Base-by-base conservation (phyloP, 92 coral and sea anemone genomes). In the Anthopleura xanthogrammica region DNA sequence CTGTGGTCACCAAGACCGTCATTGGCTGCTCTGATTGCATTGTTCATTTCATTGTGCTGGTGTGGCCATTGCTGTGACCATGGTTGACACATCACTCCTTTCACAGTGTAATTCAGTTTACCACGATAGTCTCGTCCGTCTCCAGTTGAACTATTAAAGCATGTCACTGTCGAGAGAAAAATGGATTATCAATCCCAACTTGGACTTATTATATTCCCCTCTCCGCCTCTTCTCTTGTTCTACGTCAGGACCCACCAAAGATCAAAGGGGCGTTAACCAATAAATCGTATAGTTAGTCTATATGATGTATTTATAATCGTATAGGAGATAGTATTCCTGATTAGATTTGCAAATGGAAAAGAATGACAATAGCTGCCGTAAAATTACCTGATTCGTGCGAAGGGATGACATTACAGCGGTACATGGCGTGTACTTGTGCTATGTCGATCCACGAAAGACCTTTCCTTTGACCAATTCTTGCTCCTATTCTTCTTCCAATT, bases 401-500 rank as follows among this genome's bases (percentile, higher is more conserved):
- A 16, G 97, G 92, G 42, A 92, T 92, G 72, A 89, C 90, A 60
- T 96, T 90, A n/a, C 99, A 96, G 76, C 92, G 89, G 82, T 96
- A 96, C 98, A 96, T 94, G 22, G 98, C 99, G 81, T 88, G 88
- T 16, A 96, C 98, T 86, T 96, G 99, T 41, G 99, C 99, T 36
- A 94, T 83, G 52, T 96, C 99, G 56, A 96, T 90, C 91, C 92
- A 94, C 1, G 99, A 96, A 16, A 96, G 86, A 41, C 98, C 92
- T 43, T 85, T 91, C 64, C 99, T 92, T 88, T 96, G 99, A 24
- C 99, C 99, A 43, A 96, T 94, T 36, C 89, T 87, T 39, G 94
- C 98, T 8, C 92, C 90, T 22, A 89, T 89, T 60, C 86, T 85
- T 50, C 93, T 83, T n/a, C 97, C 93, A 6, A 80, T 84, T 77